phyloP scores from a whole-genome alignment of 1,140 invertebrate genomes.

The Formica exsecta region DNA sequence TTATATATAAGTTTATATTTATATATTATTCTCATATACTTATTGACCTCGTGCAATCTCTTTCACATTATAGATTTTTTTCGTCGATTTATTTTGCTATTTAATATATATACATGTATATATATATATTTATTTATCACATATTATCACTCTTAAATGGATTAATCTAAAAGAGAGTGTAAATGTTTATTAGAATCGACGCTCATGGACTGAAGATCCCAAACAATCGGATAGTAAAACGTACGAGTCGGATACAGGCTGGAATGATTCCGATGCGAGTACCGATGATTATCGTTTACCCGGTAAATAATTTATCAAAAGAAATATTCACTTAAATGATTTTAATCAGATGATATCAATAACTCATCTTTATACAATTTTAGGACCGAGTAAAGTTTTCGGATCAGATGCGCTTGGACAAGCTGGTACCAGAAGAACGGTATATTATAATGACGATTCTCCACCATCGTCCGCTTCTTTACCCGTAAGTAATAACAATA shows the following conservation, averaged over 20 bases:
- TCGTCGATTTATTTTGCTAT: not conserved
- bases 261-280: slow-evolving; percentile 93
- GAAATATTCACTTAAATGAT: slow-evolving; percentile 36
- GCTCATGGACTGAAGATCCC: slow-evolving; percentile 92
- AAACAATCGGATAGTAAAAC: slow-evolving; percentile 82
- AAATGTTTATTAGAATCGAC: slow-evolving; percentile 88
- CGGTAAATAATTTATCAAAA: slow-evolving; percentile 63
- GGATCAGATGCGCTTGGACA: slow-evolving; percentile 89
- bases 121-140: not conserved
- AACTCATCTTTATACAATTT: slow-evolving; percentile 21
- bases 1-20: not conserved
- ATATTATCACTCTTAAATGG: not conserved
- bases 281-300: slow-evolving; percentile 87
- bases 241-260: slow-evolving; percentile 87
- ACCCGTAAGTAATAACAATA: slow-evolving; percentile 71
- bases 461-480: slow-evolving; percentile 75
- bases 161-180: not conserved
- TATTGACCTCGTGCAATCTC: not conserved
- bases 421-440: slow-evolving; percentile 92
- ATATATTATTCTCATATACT: not conserved
- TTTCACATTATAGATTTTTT: slow-evolving; percentile 1
- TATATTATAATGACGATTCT: slow-evolving; percentile 92
- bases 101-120: not conserved
- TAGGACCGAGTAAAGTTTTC: slow-evolving; percentile 81
- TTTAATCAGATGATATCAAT: not conserved